phyloP scores from a whole-genome alignment of 2,888 invertebrate species.

The Eurytoma adleriae region DNA sequence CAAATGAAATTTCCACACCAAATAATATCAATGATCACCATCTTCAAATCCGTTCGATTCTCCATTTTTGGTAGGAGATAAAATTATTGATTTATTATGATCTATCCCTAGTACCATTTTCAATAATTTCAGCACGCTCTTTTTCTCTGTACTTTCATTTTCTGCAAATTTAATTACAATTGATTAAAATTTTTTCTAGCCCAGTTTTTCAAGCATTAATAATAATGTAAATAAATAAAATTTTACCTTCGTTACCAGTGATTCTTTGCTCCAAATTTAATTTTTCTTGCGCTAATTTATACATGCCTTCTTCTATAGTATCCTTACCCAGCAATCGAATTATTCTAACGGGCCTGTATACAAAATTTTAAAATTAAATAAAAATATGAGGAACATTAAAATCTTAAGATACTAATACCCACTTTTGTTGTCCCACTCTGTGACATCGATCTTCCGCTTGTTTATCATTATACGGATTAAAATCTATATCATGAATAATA shows the following conservation, averaged over 20 bases:
- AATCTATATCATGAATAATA: conserved; percentile 97
- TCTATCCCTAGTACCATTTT: conserved; percentile 81
- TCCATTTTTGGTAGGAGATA: conserved; percentile 50
- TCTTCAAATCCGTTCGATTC: conserved; percentile 38
- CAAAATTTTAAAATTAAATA: conserved; percentile 19
- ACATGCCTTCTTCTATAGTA: conserved; percentile 96
- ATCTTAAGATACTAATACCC: conserved; percentile 35
- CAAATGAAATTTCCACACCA: conserved; percentile 37
- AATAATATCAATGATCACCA: conserved; percentile 30
- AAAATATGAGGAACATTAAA: conserved; percentile 8
- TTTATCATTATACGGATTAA: conserved; percentile 98
- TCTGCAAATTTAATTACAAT: conserved; percentile 76
- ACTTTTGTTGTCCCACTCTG: conserved; percentile 81
- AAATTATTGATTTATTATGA: conserved; percentile 48
- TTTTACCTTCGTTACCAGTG: conserved; percentile 79
- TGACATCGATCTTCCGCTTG: conserved; percentile 95
- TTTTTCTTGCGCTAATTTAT: conserved; percentile 92
- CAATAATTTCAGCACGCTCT: conserved; percentile 87
- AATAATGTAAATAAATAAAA: background rate
- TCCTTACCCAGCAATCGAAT: conserved; percentile 89
- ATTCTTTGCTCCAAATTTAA: conserved; percentile 94
- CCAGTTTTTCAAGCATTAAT: background rate
- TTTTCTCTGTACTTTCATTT: conserved; percentile 85
- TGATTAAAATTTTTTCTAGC: background rate
- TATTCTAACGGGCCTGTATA: conserved; percentile 87